Base-by-base conservation (phyloP, 2,113 vertebrate species). In the Etheostoma cragini region DNA sequence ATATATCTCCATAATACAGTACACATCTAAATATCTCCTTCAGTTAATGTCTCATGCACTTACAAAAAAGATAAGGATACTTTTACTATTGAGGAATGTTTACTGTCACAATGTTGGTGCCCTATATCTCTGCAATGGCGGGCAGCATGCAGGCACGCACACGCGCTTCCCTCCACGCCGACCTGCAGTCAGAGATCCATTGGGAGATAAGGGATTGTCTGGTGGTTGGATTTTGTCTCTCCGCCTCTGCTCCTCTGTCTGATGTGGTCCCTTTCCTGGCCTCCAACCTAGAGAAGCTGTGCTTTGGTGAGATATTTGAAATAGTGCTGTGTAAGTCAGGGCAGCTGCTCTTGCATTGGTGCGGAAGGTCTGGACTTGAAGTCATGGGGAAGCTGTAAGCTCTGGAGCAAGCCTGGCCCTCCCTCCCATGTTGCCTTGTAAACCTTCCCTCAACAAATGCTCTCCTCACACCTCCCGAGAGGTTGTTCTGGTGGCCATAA, bases 101-200 rank as follows among this genome's bases (percentile, higher is more conserved):
- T 72, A 63, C 5, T 14, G 19, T 58, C 30, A 72, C 53, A 57
- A 0, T 69, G 52, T 53, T 22, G 54, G 16, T 63, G 1, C 1
- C 5, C 88, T 94, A 96, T 58, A 96, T 93, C 89, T 97, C 96
- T 66, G 95, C 93, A 47, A 97, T 96, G 78, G 95, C 92, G 1
- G 96, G 96, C 67, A 96, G 95, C 90, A 96, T 86, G 82, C 95
- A 95, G 76, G 94, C 95, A 65, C 91, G 90, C 15, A 93, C 65
- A 16, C 93, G 95, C 11, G 95, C 92, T 88, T 95, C 95, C 85
- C 93, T 95, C 96, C 96, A 97, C 1, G 90, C 91, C 24, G 86
- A 90, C 81, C 90, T 94, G 88, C 94, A 96, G 79, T 96, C 95
- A 72, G 95, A 93, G 82, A 96, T 94, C 96, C 96, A 96, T 76